These are phyloP conservation scores for Neomonachus schauinslandi DNA, from an alignment of 2,113 vertebrate species.

Conservation along the genomic window DNA sequence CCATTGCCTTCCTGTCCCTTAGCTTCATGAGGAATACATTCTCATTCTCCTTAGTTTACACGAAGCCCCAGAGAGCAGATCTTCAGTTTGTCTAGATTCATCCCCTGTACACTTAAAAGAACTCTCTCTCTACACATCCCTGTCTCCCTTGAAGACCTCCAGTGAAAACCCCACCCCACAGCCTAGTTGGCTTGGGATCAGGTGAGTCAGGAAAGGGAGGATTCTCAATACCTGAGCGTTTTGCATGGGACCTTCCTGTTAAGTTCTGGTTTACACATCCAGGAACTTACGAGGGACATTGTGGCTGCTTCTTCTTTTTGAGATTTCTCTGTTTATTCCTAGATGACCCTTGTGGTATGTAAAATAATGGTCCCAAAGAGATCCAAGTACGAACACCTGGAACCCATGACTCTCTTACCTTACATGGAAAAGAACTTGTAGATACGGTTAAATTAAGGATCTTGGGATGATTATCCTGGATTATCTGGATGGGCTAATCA, in stretches of 20 bases:
- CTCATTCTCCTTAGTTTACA: background rate
- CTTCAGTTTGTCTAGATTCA: no score
- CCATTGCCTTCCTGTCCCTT: no score
- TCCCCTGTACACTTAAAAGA: accelerated
- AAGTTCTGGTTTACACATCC: background rate
- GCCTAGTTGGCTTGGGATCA: background rate
- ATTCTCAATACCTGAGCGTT: background rate
- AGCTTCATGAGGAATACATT: background rate
- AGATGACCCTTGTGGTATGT: background rate
- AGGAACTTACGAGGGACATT: background rate
- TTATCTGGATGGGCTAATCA: background rate
- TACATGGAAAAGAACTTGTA: background rate
- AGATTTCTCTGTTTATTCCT: background rate
- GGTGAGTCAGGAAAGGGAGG: background rate
- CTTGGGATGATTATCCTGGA: background rate
- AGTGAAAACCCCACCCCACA: background rate
- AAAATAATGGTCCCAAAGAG: background rate
- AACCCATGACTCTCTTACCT: background rate
- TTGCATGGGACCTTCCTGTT: background rate
- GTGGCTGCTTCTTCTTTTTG: background rate
- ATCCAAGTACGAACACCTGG: no score
- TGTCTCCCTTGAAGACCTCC: background rate
- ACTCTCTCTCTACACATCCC: background rate
- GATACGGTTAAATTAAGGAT: background rate
- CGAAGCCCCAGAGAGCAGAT: background rate